Conservation (phyloP, 2,113 vertebrate species). For the Bubo blakistoni region DNA sequence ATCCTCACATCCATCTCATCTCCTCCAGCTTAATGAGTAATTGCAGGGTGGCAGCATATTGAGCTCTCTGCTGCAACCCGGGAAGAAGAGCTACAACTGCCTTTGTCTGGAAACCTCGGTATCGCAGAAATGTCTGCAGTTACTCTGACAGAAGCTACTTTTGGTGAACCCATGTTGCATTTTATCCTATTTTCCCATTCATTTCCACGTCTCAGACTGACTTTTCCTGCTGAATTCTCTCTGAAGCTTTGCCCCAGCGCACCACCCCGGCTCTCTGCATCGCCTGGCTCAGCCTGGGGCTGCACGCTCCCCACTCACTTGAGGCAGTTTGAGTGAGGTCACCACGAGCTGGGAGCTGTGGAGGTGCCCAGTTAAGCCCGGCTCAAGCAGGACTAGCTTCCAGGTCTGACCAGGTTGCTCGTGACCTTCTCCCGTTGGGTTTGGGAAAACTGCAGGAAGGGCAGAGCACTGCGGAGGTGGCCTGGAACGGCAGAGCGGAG, state of each 20-base stretch:
- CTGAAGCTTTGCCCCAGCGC: not conserved
- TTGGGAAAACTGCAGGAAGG: not conserved
- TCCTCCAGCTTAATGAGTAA: not conserved
- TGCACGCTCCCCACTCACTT: rapidly evolving
- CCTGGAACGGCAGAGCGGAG: not conserved
- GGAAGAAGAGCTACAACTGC: not conserved
- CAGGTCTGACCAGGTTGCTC: not conserved
- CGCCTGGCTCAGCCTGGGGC: not conserved
- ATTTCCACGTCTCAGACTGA: not conserved
- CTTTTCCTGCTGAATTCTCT: not conserved
- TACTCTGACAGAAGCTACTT: not conserved
- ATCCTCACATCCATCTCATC: not conserved
- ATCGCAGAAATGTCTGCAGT: rapidly evolving
- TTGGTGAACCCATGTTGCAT: not conserved
- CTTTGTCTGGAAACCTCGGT: not conserved
- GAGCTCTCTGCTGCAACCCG: not conserved
- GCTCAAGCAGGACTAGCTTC: not conserved
- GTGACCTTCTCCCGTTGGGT: not conserved
- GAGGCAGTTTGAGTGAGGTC: not conserved
- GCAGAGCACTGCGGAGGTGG: not conserved
- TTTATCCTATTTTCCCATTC: not conserved
- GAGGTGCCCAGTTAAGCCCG: not conserved
- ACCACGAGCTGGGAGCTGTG: not conserved
- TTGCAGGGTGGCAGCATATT: not conserved
- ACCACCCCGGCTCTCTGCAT: rapidly evolving